Evolutionary conservation across 2,888 invertebrate species (phyloP).

Genomic region (Tetropium fuscum): DNA sequence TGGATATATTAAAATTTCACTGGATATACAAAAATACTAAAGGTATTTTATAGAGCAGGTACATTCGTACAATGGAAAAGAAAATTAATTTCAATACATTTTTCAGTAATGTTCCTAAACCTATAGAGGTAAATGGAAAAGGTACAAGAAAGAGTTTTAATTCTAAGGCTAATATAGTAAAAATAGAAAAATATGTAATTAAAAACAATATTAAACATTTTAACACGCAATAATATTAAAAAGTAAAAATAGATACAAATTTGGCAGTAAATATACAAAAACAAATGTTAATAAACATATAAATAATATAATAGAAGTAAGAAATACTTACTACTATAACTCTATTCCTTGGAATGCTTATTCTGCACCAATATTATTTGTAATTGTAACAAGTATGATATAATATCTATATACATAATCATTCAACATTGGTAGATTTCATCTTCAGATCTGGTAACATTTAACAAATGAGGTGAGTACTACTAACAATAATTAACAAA

Average conservation of each 20-base stretch:
- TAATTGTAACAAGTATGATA: slow-evolving; percentile 41
- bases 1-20: slow-evolving; percentile 1
- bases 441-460: slow-evolving; percentile 63
- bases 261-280: slow-evolving; percentile 62
- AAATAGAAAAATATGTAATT: slow-evolving; percentile 60
- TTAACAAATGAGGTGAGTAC: slow-evolving; percentile 56
- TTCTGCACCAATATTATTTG: slow-evolving; percentile 54
- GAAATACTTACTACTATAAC: slow-evolving; percentile 56
- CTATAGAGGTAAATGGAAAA: slow-evolving; percentile 51
- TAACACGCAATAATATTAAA: slow-evolving; percentile 51
- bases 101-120: slow-evolving; percentile 15
- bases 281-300: slow-evolving; percentile 49
- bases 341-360: slow-evolving; percentile 61
- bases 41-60: slow-evolving; percentile 21
- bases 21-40: slow-evolving; percentile 14
- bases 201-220: slow-evolving; percentile 58
- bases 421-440: slow-evolving; percentile 49
- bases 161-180: slow-evolving; percentile 46
- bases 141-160: slow-evolving; percentile 53
- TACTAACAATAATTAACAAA: slow-evolving; percentile 31
- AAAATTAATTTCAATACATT: slow-evolving; percentile 22
- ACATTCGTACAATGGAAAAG: slow-evolving; percentile 25
- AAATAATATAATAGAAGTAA: slow-evolving; percentile 50
- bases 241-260: slow-evolving; percentile 61
- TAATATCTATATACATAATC: slow-evolving; percentile 43